Conservation (phyloP, 2,113 vertebrate species). For the Puntigrus tetrazona region DNA sequence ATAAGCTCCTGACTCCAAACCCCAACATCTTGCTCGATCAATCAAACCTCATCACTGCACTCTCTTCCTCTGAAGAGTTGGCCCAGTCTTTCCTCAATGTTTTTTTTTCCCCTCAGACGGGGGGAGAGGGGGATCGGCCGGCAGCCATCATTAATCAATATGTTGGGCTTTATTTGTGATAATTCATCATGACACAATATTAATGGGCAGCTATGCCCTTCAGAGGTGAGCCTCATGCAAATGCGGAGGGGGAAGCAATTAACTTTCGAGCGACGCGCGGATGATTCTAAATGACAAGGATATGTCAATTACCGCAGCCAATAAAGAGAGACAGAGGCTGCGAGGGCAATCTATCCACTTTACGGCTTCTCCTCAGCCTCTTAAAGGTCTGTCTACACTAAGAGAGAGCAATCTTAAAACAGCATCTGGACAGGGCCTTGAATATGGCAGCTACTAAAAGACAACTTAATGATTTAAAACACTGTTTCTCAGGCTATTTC, state of each 20-base stretch:
- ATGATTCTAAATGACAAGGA: slow-evolving; percentile 94
- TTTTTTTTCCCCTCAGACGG: background rate
- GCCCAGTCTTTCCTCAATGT: slow-evolving; percentile 78
- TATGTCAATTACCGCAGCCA: slow-evolving; percentile 90
- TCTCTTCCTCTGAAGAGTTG: slow-evolving; percentile 77
- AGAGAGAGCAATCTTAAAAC: slow-evolving; percentile 40
- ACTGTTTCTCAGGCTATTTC: slow-evolving; percentile 32
- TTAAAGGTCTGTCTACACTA: slow-evolving; percentile 47
- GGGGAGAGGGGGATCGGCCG: slow-evolving; percentile 82
- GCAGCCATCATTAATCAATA: slow-evolving; percentile 92
- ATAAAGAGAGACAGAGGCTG: slow-evolving; percentile 84
- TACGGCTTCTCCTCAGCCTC: slow-evolving; percentile 75
- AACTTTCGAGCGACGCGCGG: slow-evolving; percentile 88
- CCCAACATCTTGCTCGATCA: slow-evolving; percentile 14
- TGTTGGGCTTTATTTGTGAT: slow-evolving; percentile 92
- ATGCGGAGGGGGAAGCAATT: slow-evolving; percentile 90
- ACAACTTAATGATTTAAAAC: slow-evolving; percentile 40
- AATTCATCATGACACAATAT: slow-evolving; percentile 96
- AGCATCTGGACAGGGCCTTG: slow-evolving; percentile 36
- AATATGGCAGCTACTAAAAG: slow-evolving; percentile 34
- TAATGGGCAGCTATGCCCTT: slow-evolving; percentile 93
- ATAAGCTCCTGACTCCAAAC: slow-evolving; percentile 23
- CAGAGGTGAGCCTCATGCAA: slow-evolving; percentile 93
- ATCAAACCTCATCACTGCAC: slow-evolving; percentile 9
- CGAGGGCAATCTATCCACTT: slow-evolving; percentile 86